These are phyloP conservation scores for Micronisus gabar DNA, from an alignment of 2,113 vertebrate species.

Conservation along the genomic window DNA sequence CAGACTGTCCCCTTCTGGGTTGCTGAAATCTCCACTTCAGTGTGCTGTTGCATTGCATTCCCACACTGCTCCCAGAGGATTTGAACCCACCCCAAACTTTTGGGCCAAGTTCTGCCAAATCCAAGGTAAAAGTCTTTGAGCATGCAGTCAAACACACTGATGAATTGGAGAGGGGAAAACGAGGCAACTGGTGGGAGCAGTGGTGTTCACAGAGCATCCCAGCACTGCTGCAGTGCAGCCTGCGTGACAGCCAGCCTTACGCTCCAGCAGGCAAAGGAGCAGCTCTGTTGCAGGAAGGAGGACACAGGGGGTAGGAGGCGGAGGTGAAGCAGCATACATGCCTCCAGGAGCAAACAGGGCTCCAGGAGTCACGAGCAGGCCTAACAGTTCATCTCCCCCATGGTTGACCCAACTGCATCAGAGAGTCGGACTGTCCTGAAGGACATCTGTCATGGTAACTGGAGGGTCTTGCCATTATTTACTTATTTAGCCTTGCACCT, in stretches of 20 bases:
- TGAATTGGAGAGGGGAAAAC: neutral
- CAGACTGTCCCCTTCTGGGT: neutral
- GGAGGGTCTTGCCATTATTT: neutral
- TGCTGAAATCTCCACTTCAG: neutral
- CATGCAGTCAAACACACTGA: neutral
- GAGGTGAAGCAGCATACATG: neutral
- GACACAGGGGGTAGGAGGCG: neutral
- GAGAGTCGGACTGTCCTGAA: neutral
- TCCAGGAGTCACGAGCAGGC: neutral
- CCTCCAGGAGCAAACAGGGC: neutral
- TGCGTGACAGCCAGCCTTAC: neutral
- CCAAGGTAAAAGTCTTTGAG: neutral
- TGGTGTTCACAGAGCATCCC: neutral
- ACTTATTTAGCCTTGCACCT: neutral
- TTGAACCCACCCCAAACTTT: neutral
- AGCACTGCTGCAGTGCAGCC: neutral
- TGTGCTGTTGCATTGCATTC: neutral
- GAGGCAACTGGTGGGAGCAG: neutral
- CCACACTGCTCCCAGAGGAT: neutral
- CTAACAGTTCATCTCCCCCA: neutral
- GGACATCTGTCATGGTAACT: neutral
- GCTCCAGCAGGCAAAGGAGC: neutral
- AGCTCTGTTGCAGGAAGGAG: neutral
- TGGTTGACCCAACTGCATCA: neutral
- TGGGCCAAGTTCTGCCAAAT: neutral